Conservation (phyloP, 2,888 invertebrate genomes). For the Brenthis daphne region DNA sequence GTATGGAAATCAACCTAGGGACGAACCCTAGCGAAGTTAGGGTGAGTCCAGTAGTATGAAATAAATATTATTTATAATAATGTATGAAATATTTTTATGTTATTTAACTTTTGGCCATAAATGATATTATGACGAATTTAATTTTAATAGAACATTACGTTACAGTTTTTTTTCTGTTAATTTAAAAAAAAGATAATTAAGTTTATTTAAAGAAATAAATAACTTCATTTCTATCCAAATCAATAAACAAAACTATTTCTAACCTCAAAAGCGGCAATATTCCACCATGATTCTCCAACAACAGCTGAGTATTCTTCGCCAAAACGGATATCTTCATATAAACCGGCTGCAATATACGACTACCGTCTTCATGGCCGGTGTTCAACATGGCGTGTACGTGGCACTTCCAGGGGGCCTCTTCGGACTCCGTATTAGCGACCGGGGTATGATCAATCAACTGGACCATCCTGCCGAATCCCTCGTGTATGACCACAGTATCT, state of each 20-base stretch:
- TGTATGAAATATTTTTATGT: too few species aligned
- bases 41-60: too few species aligned
- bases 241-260: constrained; percentile 28
- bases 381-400: constrained; percentile 71
- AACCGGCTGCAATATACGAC: constrained; percentile 84
- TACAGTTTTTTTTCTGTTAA: too few species aligned
- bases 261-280: constrained; percentile 90
- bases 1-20: too few species aligned
- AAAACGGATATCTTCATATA: constrained; percentile 86
- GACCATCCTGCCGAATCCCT: constrained; percentile 71
- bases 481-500: constrained; percentile 84
- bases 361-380: constrained; percentile 68
- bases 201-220: background rate
- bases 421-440: constrained; percentile 60
- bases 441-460: constrained; percentile 68
- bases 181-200: too few species aligned
- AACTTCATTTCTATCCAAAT: background rate
- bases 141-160: too few species aligned
- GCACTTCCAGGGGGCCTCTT: constrained; percentile 78
- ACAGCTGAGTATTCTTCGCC: constrained; percentile 83
- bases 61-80: too few species aligned
- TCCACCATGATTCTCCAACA: constrained; percentile 89
- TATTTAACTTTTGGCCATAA: too few species aligned
- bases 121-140: too few species aligned
- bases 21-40: too few species aligned